A percentile compares a stretch with the other conserved stretches of the same genome.
Conservation (phyloP, 2,797 vertebrate species). For the Amblyopsis hoosieri region DNA sequence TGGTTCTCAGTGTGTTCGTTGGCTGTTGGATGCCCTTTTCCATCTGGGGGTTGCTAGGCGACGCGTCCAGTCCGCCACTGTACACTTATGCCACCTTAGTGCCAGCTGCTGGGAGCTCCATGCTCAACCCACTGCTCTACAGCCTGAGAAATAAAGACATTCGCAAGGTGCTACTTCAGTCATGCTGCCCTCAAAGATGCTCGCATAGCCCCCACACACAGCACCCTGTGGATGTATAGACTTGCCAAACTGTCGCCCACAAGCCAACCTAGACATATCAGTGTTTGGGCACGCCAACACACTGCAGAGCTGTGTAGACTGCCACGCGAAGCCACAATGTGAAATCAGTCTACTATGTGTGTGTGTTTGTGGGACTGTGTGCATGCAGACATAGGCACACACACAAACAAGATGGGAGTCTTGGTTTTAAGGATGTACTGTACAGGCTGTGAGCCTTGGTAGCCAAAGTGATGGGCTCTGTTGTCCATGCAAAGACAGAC, state of each 20-base stretch:
- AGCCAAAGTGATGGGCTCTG: conserved; percentile 36
- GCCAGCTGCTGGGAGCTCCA: conserved; percentile 89
- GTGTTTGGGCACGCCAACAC: conserved; percentile 57
- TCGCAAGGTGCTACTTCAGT: conserved; percentile 87
- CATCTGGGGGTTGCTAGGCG: conserved; percentile 88
- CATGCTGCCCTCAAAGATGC: conserved; percentile 82
- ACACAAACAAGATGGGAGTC: not conserved
- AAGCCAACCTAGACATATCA: conserved; percentile 59
- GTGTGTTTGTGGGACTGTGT: not conserved
- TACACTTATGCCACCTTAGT: conserved; percentile 90
- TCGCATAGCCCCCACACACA: conserved; percentile 74
- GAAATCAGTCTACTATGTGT: conserved; percentile 18
- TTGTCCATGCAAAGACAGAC: conserved; percentile 34
- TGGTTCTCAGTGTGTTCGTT: conserved; percentile 89
- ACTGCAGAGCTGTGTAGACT: conserved; percentile 45
- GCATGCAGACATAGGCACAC: not conserved
- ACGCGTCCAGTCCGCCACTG: conserved; percentile 80
- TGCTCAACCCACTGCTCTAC: conserved; percentile 93
- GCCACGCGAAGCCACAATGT: conserved; percentile 41
- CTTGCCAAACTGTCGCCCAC: conserved; percentile 21
- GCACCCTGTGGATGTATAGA: conserved; percentile 88
- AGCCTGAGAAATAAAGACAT: conserved; percentile 94
- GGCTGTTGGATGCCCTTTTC: conserved; percentile 96
- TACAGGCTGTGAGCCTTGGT: conserved; percentile 41
- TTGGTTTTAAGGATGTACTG: conserved; percentile 60